phyloP scores from a whole-genome alignment of 2,113 vertebrate genomes.

The Myxocyprinus asiaticus region DNA sequence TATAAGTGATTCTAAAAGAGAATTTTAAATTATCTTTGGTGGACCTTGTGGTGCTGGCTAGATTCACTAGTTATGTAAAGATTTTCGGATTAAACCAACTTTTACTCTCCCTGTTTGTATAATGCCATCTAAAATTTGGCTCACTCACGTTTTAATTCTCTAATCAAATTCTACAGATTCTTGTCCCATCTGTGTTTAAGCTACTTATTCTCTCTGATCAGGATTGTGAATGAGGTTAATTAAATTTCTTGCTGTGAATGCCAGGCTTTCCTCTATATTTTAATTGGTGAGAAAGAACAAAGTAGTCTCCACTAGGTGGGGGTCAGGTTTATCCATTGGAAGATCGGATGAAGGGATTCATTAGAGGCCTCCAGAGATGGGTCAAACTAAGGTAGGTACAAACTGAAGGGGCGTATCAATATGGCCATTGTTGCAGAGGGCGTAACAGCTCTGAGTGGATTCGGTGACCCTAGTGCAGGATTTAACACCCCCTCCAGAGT shows the following conservation, averaged over 20 bases:
- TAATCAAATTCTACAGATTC: slow-evolving; percentile 1
- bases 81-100: neutral
- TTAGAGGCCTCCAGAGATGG: slow-evolving; percentile 29
- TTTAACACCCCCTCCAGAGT: slow-evolving; percentile 33
- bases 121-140: slow-evolving; percentile 8
- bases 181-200: slow-evolving; percentile 9
- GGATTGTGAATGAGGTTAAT: slow-evolving; percentile 35
- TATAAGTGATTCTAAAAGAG: slow-evolving; percentile 1
- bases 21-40: neutral
- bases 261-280: slow-evolving; percentile 27
- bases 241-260: slow-evolving; percentile 36
- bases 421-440: slow-evolving; percentile 49
- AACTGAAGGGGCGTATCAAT: slow-evolving; percentile 47
- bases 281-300: slow-evolving; percentile 24
- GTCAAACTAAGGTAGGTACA: slow-evolving; percentile 41
- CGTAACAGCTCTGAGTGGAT: slow-evolving; percentile 20
- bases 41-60: neutral
- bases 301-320: slow-evolving; percentile 18
- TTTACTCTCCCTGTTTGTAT: neutral
- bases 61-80: slow-evolving; percentile 11
- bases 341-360: slow-evolving; percentile 25
- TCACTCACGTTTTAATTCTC: neutral
- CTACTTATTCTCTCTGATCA: slow-evolving; percentile 32
- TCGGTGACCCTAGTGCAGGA: slow-evolving; percentile 32
- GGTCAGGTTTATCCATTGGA: slow-evolving; percentile 18